A percentile compares a stretch with the other conserved stretches of the same genome.
Conservation (phyloP, 2,113 vertebrate species). For the Proterorhinus semilunaris region DNA sequence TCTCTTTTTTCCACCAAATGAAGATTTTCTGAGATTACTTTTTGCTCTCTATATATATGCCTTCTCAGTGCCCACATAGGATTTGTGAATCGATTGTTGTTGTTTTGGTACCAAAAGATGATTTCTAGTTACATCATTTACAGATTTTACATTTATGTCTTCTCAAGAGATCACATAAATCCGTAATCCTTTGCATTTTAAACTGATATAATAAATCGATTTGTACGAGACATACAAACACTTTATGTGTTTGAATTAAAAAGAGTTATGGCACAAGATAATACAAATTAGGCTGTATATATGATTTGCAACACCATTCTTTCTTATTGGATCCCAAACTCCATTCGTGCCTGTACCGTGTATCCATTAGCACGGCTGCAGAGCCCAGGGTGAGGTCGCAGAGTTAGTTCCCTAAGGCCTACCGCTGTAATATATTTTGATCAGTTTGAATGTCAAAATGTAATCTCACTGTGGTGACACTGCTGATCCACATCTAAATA, state of each 20-base stretch:
- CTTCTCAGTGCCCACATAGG: background rate
- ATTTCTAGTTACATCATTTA: too few relatives aligned
- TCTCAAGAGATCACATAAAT: too few relatives aligned
- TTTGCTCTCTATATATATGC: background rate
- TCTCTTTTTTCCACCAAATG: background rate
- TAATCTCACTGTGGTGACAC: conserved; percentile 2
- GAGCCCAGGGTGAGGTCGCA: background rate
- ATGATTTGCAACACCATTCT: background rate
- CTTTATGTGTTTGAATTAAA: too few relatives aligned
- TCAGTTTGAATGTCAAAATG: conserved; percentile 6
- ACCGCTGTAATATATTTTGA: background rate
- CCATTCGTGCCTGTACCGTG: background rate
- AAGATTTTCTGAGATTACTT: background rate
- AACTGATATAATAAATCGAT: too few relatives aligned
- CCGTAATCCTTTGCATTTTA: too few relatives aligned
- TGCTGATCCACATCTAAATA: background rate
- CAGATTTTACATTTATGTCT: too few relatives aligned
- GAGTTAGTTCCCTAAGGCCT: background rate
- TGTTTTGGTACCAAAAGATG: too few relatives aligned
- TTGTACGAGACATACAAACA: too few relatives aligned
- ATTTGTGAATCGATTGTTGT: too few relatives aligned
- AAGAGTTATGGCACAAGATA: too few relatives aligned
- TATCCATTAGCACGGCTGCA: background rate
- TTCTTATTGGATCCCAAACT: background rate
- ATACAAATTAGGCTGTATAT: too few relatives aligned